phyloP scores from a whole-genome alignment of 92 coral and sea anemone species.

The Hydrozoanthus gracilis region DNA sequence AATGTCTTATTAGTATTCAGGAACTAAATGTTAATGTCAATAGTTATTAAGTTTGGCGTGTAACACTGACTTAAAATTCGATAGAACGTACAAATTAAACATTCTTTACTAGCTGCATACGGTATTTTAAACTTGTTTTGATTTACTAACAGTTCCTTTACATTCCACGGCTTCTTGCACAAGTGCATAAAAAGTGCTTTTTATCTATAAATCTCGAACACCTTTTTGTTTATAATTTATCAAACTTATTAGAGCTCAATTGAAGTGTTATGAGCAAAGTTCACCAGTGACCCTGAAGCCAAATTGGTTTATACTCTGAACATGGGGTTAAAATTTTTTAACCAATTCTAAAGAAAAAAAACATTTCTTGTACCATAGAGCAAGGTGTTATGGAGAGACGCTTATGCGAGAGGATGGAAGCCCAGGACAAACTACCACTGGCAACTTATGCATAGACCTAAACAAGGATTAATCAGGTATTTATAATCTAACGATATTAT shows the following conservation, averaged over 20 bases:
- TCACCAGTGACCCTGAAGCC: too few species aligned
- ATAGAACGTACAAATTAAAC: background rate
- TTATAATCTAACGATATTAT: background rate
- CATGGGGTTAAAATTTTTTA: background rate
- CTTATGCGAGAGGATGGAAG: slow-evolving; percentile 72
- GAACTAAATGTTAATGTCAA: background rate
- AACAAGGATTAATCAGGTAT: slow-evolving; percentile 84
- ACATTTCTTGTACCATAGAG: slow-evolving; percentile 46
- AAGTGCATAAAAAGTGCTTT: too few species aligned
- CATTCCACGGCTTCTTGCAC: background rate
- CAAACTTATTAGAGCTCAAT: too few species aligned
- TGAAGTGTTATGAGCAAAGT: too few species aligned
- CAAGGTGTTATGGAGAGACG: slow-evolving; percentile 81
- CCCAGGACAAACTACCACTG: slow-evolving; percentile 74
- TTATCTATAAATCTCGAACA: too few species aligned
- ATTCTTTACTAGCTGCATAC: background rate
- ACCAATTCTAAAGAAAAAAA: too few species aligned
- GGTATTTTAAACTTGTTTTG: background rate
- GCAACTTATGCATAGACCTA: slow-evolving; percentile 81
- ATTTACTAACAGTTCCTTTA: slow-evolving; percentile 1
- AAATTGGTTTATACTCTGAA: background rate
- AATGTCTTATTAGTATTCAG: slow-evolving; percentile 11
- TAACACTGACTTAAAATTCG: background rate
- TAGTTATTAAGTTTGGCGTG: background rate
- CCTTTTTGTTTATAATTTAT: too few species aligned